Conservation (phyloP, 2,888 invertebrate genomes). For the Synergus laeviventris region DNA sequence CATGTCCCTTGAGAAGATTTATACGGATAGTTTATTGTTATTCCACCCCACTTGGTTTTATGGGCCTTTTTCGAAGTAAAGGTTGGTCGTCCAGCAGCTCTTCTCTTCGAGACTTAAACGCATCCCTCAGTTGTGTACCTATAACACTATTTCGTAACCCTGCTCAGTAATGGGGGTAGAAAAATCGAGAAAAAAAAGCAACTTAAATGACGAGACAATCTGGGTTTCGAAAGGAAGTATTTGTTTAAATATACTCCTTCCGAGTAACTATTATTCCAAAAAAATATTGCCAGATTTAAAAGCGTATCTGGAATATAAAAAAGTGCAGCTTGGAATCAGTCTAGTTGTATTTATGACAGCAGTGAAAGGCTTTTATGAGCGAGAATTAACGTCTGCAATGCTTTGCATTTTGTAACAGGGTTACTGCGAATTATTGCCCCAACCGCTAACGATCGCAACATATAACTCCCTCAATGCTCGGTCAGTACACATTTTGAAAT, state of each 20-base stretch:
- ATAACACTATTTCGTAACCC: conserved; percentile 41
- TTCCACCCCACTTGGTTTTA: conserved; percentile 72
- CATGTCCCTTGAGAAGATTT: conserved; percentile 68
- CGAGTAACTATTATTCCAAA: too few species aligned
- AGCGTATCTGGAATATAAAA: conserved; percentile 17
- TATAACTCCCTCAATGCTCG: not conserved
- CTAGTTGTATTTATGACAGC: conserved; percentile 75
- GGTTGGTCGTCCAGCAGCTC: conserved; percentile 56
- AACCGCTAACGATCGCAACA: conserved; percentile 46
- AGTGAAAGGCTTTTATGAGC: conserved; percentile 75
- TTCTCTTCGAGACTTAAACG: conserved; percentile 60
- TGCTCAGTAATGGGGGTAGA: conserved; percentile 53
- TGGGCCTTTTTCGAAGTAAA: conserved; percentile 63
- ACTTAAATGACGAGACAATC: conserved; percentile 46
- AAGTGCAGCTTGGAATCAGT: conserved; percentile 50
- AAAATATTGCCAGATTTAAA: not conserved
- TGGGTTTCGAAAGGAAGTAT: conserved; percentile 21
- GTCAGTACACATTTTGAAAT: conserved; percentile 26
- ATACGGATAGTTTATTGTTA: conserved; percentile 73
- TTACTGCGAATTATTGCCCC: conserved; percentile 63
- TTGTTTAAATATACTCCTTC: too few species aligned
- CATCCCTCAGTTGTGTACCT: conserved; percentile 45
- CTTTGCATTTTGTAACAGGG: conserved; percentile 74
- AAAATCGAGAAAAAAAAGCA: conserved; percentile 25
- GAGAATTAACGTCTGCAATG: conserved; percentile 74